phyloP scores from a whole-genome alignment of 2,797 vertebrate genomes.

The Morus bassanus region DNA sequence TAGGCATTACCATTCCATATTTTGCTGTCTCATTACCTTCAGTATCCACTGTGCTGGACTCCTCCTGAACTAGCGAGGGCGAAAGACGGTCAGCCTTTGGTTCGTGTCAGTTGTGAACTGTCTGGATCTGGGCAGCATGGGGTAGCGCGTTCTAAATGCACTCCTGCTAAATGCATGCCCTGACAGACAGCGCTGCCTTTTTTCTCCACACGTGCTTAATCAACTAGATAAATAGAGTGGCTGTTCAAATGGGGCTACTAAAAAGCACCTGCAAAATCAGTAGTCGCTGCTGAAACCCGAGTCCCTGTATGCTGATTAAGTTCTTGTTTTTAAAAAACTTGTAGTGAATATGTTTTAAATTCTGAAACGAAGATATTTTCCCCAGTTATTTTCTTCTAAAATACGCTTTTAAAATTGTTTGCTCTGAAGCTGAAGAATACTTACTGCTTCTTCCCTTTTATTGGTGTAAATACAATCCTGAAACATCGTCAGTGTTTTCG shows the following conservation, averaged over 20 bases:
- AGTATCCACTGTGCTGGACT: rapidly evolving
- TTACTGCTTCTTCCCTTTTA: neutral
- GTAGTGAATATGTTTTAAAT: constrained; percentile 15
- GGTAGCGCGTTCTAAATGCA: neutral
- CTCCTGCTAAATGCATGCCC: neutral
- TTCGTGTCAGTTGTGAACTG: rapidly evolving
- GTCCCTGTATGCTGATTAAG: constrained; percentile 18
- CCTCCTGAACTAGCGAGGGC: rapidly evolving
- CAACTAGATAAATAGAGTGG: neutral
- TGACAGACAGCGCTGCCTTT: neutral
- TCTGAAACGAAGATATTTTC: constrained; percentile 11
- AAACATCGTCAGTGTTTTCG: neutral
- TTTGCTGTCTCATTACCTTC: rapidly evolving
- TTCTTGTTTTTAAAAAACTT: constrained; percentile 37
- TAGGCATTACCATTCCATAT: rapidly evolving
- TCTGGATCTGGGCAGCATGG: neutral
- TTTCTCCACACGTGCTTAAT: neutral
- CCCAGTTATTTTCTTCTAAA: constrained; percentile 6
- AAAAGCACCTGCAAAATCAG: constrained; percentile 47
- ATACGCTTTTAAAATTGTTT: neutral
- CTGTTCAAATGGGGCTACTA: neutral
- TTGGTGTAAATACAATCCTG: neutral
- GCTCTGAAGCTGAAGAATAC: neutral
- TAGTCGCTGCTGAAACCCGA: constrained; percentile 9
- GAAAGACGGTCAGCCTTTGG: neutral